Base-by-base conservation (phyloP, 1,140 invertebrate species). In the Lordiphosa collinella region DNA sequence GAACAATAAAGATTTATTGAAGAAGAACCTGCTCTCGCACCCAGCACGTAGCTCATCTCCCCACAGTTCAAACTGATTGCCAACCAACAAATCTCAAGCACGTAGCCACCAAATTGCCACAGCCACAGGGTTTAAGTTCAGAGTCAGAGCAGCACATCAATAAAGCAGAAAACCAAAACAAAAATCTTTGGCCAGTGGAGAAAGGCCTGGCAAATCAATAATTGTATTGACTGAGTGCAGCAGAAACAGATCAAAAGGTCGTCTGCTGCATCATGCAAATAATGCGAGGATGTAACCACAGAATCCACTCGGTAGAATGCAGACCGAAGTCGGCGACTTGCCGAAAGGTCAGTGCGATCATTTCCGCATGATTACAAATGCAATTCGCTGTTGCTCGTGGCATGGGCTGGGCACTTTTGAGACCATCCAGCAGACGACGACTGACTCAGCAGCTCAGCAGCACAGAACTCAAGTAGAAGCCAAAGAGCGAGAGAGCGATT, bases 301-400 rank as follows among this genome's bases (percentile, higher is more conserved):
- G 48, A 25, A 25, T 25, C 7, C 7, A 25, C 5, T 25, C 22
- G 6, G n/a, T 25, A 25, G 22, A 53, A 25, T 41, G 31, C 46
- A 56, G 18, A 48, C 29, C 32, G 36, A 4, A 55, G 34, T 38
- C 37, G 31, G 12, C 49, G 58, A 78, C 60, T 66, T 78, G 69
- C 69, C 51, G 62, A 86, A 86, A 86, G 82, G 82, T 86, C 82
- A 78, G 66, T 58, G 69, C 62, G 82, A 82, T 86, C 82, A 86
- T 86, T 86, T 86, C 82, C 82, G 82, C 82, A 86, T 86, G 72
- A 86, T 86, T 78, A 68, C 82, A 67, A 86, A 75, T 68, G 48
- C 70, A 67, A 74, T 74, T 68, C 76, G 43, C 54, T 82, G 34
- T 43, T 66, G 10, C 34, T 67, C 43, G 50, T 35, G 62, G 7